Evolutionary conservation across 1,140 invertebrate genomes (phyloP), one percentile per base, ranked within the genome.

Genomic region (Oncopeltus fasciatus): DNA sequence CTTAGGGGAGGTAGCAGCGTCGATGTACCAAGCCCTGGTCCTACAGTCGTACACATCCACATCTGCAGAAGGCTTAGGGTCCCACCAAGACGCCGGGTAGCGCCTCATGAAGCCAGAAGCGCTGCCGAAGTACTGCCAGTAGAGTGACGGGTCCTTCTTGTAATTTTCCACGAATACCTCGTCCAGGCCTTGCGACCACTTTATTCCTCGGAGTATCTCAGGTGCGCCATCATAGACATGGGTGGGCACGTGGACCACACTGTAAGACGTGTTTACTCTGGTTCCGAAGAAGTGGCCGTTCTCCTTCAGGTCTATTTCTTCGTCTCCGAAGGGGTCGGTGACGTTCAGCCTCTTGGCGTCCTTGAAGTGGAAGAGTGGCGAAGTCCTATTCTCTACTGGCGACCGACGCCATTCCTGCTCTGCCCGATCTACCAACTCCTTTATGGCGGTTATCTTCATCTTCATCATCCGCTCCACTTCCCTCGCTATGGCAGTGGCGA

Each of bases 111-210:
- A 87, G 18, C 95, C 95, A 2, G 84, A 84, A 38, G 88, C 84
- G 66, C 90, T 93, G 12, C 93, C 91, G 74, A 98, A 98, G 72
- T 95, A 98, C 75, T 98, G 95, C 90, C 92, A 98, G 0, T 86
- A 84, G 5, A 98, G 74, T 0, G 89, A 86, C 1, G 88, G 87
- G 78, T 97, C 92, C 2, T 84, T 80, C 57, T 85, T 79, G 67
- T 88, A 88, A 74, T 98, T 98, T 67, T 87, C 81, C 63, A 76
- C 78, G 72, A 97, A 98, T 0, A 86, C 81, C 24, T 86, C 76
- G 71, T 95, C 90, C 29, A 98, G 75, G 2, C 75, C 74, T 71
- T 88, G 85, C 0, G 92, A 92, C 92, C 92, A 96, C 68, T 83
- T 28, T 21, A 67, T 38, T 16, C 57, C 59, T 21, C 47, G 53